Percentiles rank a stretch among this genome's conserved stretches.
Conservation (phyloP, 2,797 vertebrate genomes). For the Morus bassanus region DNA sequence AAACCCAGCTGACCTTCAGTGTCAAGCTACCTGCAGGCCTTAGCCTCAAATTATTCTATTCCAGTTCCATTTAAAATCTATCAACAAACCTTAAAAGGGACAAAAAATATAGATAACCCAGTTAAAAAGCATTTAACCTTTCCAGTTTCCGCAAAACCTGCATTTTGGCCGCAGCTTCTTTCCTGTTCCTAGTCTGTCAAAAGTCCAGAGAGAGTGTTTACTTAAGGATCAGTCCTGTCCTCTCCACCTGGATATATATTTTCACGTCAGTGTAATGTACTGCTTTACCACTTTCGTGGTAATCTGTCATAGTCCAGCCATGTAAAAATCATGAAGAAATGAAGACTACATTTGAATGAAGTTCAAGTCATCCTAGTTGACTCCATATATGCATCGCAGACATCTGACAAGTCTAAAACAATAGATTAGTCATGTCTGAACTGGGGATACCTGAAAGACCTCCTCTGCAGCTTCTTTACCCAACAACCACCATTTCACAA, state of each 20-base stretch:
- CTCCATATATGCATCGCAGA: background rate
- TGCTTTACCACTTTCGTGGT: background rate
- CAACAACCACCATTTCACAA: background rate
- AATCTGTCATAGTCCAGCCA: background rate
- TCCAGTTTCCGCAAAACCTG: background rate
- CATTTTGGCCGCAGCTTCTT: background rate
- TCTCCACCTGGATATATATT: background rate
- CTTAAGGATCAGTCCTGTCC: background rate
- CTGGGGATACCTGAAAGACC: background rate
- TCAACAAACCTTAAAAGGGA: background rate
- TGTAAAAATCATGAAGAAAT: background rate
- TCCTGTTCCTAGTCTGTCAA: background rate
- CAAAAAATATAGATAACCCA: background rate
- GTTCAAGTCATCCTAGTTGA: background rate
- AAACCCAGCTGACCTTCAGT: background rate
- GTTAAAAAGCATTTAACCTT: background rate
- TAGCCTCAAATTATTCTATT: background rate
- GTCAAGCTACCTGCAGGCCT: conserved; percentile 21
- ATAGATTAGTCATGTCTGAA: background rate
- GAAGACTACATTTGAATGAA: background rate
- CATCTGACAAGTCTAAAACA: background rate
- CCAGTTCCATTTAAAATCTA: background rate
- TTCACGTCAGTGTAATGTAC: background rate
- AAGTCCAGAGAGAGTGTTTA: background rate
- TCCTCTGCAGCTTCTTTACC: background rate